Evolutionary conservation across 2,797 vertebrate species (phyloP).

Genomic region (Sebastes hubbsi): DNA sequence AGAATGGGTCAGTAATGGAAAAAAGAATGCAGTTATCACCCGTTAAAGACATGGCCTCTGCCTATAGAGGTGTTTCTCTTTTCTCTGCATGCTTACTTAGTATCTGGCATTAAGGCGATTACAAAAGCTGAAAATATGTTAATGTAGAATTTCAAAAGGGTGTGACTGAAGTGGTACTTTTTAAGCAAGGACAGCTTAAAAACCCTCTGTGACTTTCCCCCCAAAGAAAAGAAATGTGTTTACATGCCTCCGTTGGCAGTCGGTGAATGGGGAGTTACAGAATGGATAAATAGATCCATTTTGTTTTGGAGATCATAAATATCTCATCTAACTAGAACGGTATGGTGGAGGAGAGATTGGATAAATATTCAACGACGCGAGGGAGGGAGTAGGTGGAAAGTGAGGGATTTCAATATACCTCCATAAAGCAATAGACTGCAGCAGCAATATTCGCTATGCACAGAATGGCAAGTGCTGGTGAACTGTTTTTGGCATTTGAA

Average conservation of each 20-base stretch:
- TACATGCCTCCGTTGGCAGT: constrained; percentile 34
- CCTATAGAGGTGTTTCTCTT: constrained; percentile 10
- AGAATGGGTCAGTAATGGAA: constrained; percentile 29
- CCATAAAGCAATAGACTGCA: constrained; percentile 55
- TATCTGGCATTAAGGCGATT: constrained; percentile 4
- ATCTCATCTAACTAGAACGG: constrained; percentile 55
- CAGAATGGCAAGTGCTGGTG: constrained; percentile 39
- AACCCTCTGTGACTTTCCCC: background rate
- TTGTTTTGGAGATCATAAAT: constrained; percentile 66
- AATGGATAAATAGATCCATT: constrained; percentile 56
- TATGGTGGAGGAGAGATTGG: constrained; percentile 45
- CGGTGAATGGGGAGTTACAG: constrained; percentile 26
- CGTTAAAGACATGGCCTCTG: constrained; percentile 13
- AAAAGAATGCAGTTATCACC: constrained; percentile 21
- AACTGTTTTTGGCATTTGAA: constrained; percentile 63
- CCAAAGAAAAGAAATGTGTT: constrained; percentile 44
- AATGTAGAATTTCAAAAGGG: background rate
- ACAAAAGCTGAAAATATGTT: constrained; percentile 26
- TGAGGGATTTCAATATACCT: constrained; percentile 63
- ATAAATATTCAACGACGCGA: constrained; percentile 61
- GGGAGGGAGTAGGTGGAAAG: constrained; percentile 49
- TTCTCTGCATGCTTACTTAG: background rate
- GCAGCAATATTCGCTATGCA: constrained; percentile 48
- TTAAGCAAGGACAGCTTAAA: background rate
- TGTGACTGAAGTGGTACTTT: constrained; percentile 21